phyloP scores from a whole-genome alignment of 2,888 invertebrate genomes.

The Pachymerium ferrugineum region DNA sequence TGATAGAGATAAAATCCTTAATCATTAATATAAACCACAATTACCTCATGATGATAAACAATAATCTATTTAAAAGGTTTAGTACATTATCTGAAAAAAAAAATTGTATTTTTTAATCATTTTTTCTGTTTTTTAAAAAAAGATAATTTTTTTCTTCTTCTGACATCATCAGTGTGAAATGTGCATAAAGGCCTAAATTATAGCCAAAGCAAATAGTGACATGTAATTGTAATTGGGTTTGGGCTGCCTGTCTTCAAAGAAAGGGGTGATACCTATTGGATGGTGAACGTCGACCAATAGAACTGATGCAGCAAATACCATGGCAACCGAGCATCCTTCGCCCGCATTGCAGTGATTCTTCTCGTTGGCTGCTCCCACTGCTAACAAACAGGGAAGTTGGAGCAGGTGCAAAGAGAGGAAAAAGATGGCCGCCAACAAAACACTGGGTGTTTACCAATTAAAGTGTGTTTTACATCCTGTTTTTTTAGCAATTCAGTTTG shows the following conservation, averaged over 20 bases:
- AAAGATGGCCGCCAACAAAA: not conserved
- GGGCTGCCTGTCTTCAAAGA: conserved; percentile 3
- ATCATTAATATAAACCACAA: not conserved
- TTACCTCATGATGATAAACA: no score
- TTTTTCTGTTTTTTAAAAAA: not conserved
- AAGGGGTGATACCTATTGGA: conserved; percentile 6
- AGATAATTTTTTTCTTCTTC: not conserved
- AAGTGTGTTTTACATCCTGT: no score
- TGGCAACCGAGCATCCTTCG: conserved; percentile 4
- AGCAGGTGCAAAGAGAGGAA: not conserved
- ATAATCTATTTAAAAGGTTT: no score
- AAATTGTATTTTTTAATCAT: no score
- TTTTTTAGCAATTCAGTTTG: no score
- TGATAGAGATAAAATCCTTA: not conserved
- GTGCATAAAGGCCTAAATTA: not conserved
- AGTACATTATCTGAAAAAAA: no score
- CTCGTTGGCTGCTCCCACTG: conserved; percentile 8
- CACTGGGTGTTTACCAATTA: not conserved
- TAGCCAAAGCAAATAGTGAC: not conserved
- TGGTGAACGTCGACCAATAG: not conserved
- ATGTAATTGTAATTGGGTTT: conserved; percentile 7
- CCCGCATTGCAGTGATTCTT: conserved; percentile 9
- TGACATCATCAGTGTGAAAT: not conserved
- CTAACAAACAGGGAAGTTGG: not conserved
- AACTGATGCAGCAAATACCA: conserved; percentile 13